Evolutionary conservation across 2,797 vertebrate species (phyloP), one percentile per base, ranked within the genome.

Genomic region (Hylomyscus alleni): DNA sequence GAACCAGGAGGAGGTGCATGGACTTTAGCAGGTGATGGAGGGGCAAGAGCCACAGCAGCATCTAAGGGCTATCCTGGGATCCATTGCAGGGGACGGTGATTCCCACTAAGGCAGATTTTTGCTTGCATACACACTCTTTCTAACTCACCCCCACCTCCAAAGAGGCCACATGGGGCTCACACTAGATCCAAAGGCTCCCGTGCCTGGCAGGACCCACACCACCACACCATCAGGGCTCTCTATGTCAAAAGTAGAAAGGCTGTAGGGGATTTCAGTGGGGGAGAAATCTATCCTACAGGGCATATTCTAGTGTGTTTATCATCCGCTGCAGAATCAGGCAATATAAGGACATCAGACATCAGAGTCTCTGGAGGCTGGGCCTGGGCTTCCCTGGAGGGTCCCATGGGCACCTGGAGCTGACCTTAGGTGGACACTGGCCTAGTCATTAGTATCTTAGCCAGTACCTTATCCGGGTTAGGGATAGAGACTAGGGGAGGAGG

Each of bases 171-270:
- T 22, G 22, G 65, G 44, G 44, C 11, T 85, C 29, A 15, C 29
- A 72, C 34, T 47, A n/a, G 78, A 73, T 34, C 76, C 37, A 73
- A 14, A 14, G 65, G 19, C 6, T 47, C 44, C 44, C 5, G 11
- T 7, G 9, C 31, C 31, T 47, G 52, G 40, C 8, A 15, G 37
- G 31, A 72, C 8, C 69, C 10, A 10, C 2, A 5, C 19, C 15
- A 6, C 72, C 44, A 86, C 34, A 15, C n/a, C n/a, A 84, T 8
- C 26, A 52, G 37, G 31, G 31, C 31, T n/a, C 58, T 78, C 75
- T 17, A 37, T 22, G 34, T 77, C 44, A 62, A 52, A 47, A 67
- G 14, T 52, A 40, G 65, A 58, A n/a, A 96, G 96, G 96, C 17
- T 26, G 4, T 17, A 14, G 73, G 20, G 56, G 60, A 22, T 50